Evolutionary conservation across 1,140 invertebrate genomes (phyloP), one percentile per base, ranked within the genome.

Genomic region (Stegodyphus dumicola): DNA sequence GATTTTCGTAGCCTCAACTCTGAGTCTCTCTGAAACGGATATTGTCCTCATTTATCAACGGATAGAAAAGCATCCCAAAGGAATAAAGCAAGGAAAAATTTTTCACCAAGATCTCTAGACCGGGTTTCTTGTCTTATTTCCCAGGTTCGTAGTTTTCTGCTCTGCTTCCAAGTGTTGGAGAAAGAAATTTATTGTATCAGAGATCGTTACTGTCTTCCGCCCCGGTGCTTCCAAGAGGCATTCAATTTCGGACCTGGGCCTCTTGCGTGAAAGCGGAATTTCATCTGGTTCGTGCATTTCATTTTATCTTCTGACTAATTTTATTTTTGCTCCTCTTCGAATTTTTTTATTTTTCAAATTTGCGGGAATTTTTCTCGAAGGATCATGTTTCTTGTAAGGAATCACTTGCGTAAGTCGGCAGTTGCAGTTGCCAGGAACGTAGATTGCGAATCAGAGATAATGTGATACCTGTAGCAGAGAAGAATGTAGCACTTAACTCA

Each of bases 41-140:
- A 76, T 76, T 76, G 74, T 76, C 74, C 48, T 15, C 74, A 76
- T 76, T 76, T 60, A 76, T 76, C 74, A 76, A 33, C 18, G 9
- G 74, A 17, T 9, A 10, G 54, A 56, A 48, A 60, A 60, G 74
- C 53, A 60, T 60, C 74, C 74, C 74, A 9, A 75, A 75, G 48
- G 73, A 54, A 33, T 33, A 67, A 67, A 18, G 33, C 6, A 67
- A 6, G 5, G n/a, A 67, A 17, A 67, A 67, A 67, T 9, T 17
- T 17, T 17, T 67, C 66, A 18, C 66, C 66, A 67, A 18, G 66
- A 67, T 17, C 33, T 67, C n/a, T 67, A 18, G n/a, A 18, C 66
- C 66, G 9, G 11, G 1, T 33, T 33, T 33, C 33, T 33, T 33
- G 33, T 67, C n/a, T 67, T 18, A 67, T 18, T 67, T 67, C 66